phyloP scores from a whole-genome alignment of 2,113 vertebrate species.

The Larimichthys crocea region DNA sequence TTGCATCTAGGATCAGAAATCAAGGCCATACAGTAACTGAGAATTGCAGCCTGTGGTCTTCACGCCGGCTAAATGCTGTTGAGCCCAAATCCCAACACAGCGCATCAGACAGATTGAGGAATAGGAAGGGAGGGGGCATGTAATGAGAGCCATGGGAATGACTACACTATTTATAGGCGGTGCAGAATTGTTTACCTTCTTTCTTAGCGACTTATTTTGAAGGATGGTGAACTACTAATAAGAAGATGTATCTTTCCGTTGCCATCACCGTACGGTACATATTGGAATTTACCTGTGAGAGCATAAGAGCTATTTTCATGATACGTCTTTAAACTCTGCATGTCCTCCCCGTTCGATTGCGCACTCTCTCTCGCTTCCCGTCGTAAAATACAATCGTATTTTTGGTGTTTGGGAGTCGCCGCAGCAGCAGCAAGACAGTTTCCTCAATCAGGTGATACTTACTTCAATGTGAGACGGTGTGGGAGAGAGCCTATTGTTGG shows the following conservation, averaged over 20 bases:
- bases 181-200: constrained; percentile 74
- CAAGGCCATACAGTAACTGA: constrained; percentile 58
- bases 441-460: constrained; percentile 36
- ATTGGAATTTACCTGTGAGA: constrained; percentile 25
- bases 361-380: neutral
- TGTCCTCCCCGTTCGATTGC: constrained; percentile 1
- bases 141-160: constrained; percentile 81
- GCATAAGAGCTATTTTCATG: neutral
- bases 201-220: constrained; percentile 54
- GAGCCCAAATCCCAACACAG: constrained; percentile 68
- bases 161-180: constrained; percentile 70
- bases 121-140: constrained; percentile 68
- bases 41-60: constrained; percentile 73
- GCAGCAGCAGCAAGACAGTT: constrained; percentile 17
- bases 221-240: constrained; percentile 65
- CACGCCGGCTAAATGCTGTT: constrained; percentile 67
- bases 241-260: constrained; percentile 38
- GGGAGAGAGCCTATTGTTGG: constrained; percentile 74
- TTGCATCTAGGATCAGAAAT: constrained; percentile 72
- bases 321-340: constrained; percentile 19
- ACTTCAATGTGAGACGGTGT: constrained; percentile 58
- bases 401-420: constrained; percentile 45
- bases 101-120: constrained; percentile 72
- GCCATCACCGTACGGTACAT: constrained; percentile 14
- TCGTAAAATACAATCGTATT: constrained; percentile 40